Evolutionary conservation across 2,797 vertebrate species (phyloP), one percentile per base, ranked within the genome.

Genomic region (Aratinga solstitialis): DNA sequence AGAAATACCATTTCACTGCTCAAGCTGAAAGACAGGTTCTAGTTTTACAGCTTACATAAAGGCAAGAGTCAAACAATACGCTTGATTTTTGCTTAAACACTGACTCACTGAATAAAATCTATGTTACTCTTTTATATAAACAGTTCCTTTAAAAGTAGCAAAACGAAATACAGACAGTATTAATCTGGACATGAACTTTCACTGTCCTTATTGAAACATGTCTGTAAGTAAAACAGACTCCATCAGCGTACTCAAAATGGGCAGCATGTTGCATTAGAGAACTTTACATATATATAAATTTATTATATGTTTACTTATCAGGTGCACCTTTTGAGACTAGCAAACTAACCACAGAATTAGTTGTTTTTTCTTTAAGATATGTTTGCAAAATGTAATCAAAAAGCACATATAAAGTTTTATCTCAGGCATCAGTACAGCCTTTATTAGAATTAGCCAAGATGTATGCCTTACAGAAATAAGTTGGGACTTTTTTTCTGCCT

Each of bases 31-130:
- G 67, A 69, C 26, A 92, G 34, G 76, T 79, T 83, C 43, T 90
- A 79, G 85, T 90, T 79, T 69, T 36, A 82, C 17, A 95, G 73
- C 86, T 95, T 87, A 95, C 63, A 93, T 63, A 95, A 84, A 94
- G 90, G 79, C 85, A 93, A 71, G 12, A 74, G 85, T 69, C 85
- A 96, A 95, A 91, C 54, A 95, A 95, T 50, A 91, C 21, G 26
- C 74, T 74, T 76, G 20, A 61, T 91, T 94, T 87, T 65, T 94
- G 38, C 91, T 72, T 94, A 76, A 93, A 71, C 67, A 77, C 56
- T 58, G 54, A 77, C 74, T 96, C 86, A 89, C 48, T 45, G 67
- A 94, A 89, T 50, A 78, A 92, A 87, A 91, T 47, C 53, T 50
- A 54, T 17, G 36, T 36, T 94, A 59, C 40, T 84, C 40, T 74